These are phyloP conservation scores for Conus canariensis DNA, from an alignment of 2,888 invertebrate genomes.

Conservation along the genomic window DNA sequence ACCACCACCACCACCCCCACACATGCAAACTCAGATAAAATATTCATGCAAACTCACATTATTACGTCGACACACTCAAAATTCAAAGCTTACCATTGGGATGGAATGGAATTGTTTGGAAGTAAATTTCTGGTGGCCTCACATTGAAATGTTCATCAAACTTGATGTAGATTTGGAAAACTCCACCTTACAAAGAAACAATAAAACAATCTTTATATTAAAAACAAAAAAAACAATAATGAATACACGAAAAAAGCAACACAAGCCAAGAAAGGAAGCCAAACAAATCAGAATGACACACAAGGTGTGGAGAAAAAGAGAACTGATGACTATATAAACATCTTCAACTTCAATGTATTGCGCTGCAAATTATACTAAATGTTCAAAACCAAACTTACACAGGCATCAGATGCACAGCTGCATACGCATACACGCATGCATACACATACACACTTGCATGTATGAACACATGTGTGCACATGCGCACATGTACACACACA, in stretches of 20 bases:
- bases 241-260: background rate
- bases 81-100: constrained; percentile 70
- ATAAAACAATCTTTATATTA: background rate
- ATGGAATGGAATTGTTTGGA: constrained; percentile 77
- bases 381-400: background rate
- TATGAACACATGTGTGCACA: background rate
- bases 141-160: constrained; percentile 75
- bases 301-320: too few species aligned
- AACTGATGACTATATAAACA: too few species aligned
- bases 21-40: too few species aligned
- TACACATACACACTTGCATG: constrained; percentile 8
- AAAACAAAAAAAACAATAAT: background rate
- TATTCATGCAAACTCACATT: too few species aligned
- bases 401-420: background rate
- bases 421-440: background rate
- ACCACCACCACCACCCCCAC: too few species aligned
- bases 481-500: constrained; percentile 1
- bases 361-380: too few species aligned
- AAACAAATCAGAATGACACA: too few species aligned
- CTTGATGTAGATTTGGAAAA: constrained; percentile 73
- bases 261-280: background rate
- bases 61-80: too few species aligned
- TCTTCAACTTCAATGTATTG: too few species aligned
- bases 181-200: constrained; percentile 67
- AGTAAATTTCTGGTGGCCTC: constrained; percentile 73